Base-by-base conservation (phyloP, 2,797 vertebrate genomes). In the Sarcophilus harrisii region DNA sequence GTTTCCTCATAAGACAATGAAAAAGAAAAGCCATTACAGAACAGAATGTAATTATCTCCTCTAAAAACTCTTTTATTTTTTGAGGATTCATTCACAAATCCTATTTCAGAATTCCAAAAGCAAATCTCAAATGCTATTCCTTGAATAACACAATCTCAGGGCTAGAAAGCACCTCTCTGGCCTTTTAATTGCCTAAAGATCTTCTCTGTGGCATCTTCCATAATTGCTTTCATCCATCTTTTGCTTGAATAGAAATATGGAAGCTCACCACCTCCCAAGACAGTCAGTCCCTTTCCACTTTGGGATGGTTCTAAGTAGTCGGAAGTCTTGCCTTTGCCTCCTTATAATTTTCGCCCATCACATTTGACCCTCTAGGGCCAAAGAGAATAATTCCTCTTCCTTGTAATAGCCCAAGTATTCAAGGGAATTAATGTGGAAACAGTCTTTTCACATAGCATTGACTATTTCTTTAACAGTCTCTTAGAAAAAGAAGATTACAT, bases 1-100 rank as follows among this genome's bases (percentile, higher is more conserved):
- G 60, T 89, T 54, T 59, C 60, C 1, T 45, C 24, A 27, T 87
- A 87, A 87, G 73, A 49, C 38, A 45, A 91, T 14, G 62, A 73
- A 93, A 95, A 30, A 16, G 58, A 57, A 1, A 91, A 30, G 81
- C 58, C 52, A 29, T 93, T 57, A 30, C 52, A 4, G 3, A 13
- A 6, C 45, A 28, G 60, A 54, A 92, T 28, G 1, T 1, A 28
- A 55, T 94, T 92, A 45, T 58, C 81, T 30, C 81, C 90, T 38
- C 62, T 93, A 3, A 66, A 45, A 59, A 73, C 45, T 57, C 58
- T 91, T 92, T 81, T 89, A 54, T 16, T 95, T 49, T n/a, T 9
- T 66, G 32, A 95, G 28, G 73, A 55, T 94, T 92, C 52, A 16
- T 52, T 95, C 93, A 95, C 45, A 91, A 91, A 81, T 55, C 90